Percentiles rank a stretch among this genome's conserved stretches.
These are phyloP conservation scores for Isaurus tuberculatus DNA, from an alignment of 92 coral and sea anemone species.

Conservation along the genomic window DNA sequence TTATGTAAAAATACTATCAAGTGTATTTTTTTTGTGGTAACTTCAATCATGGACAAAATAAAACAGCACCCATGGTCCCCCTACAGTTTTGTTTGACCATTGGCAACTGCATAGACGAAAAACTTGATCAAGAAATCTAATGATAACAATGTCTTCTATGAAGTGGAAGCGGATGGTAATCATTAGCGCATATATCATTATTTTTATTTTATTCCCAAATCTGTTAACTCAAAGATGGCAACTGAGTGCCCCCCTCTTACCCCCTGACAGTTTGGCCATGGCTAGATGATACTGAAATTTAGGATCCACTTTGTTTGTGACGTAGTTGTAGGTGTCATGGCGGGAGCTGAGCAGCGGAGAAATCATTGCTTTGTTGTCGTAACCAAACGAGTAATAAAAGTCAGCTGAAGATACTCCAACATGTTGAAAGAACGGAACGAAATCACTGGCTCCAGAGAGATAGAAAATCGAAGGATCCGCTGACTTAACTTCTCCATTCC, in stretches of 20 bases:
- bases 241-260: background rate
- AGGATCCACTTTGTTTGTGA: conserved; percentile 22
- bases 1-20: too few relatives aligned
- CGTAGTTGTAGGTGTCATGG: conserved; percentile 28
- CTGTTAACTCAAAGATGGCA: too few relatives aligned
- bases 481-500: background rate
- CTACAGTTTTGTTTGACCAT: too few relatives aligned
- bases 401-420: conserved; percentile 35
- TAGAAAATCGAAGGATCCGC: background rate
- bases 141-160: too few relatives aligned
- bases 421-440: conserved; percentile 28
- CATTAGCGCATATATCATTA: too few relatives aligned
- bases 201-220: too few relatives aligned
- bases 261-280: conserved; percentile 36
- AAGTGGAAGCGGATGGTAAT: too few relatives aligned
- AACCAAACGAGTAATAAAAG: conserved; percentile 30
- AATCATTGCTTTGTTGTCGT: conserved; percentile 4
- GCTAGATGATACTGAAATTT: conserved; percentile 25
- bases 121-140: too few relatives aligned
- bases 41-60: too few relatives aligned
- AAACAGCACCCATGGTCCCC: too few relatives aligned
- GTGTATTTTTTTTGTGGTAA: too few relatives aligned
- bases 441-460: conserved; percentile 30
- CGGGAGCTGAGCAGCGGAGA: conserved; percentile 8
- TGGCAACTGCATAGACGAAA: too few relatives aligned